phyloP scores from a whole-genome alignment of 2,888 invertebrate genomes.

The Pristionchus exspectatus region DNA sequence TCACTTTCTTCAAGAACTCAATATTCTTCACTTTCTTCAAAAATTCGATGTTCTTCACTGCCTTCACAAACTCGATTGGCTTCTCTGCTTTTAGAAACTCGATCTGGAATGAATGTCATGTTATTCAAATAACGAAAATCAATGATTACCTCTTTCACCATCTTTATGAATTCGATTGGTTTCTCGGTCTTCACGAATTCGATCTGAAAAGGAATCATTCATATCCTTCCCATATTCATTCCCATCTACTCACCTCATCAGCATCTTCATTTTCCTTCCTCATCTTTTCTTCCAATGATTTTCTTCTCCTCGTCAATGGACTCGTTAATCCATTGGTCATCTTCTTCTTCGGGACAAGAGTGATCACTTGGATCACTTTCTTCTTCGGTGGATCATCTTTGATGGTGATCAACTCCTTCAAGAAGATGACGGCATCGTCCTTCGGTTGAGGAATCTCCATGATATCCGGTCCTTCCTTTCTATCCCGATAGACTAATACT shows the following conservation, averaged over 20 bases:
- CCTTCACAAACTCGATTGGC: not conserved
- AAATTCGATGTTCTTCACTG: not conserved
- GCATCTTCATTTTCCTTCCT: slow-evolving; percentile 4
- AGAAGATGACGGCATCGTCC: not conserved
- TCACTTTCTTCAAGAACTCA: not conserved
- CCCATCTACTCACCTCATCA: not conserved
- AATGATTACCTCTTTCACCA: no score
- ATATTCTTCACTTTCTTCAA: not conserved
- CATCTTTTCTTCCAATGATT: not conserved
- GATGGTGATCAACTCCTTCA: not conserved
- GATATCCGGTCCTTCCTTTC: not conserved
- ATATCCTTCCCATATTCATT: not conserved
- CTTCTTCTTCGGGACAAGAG: not conserved
- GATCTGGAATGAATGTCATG: not conserved
- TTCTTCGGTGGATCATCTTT: not conserved
- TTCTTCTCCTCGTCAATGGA: slow-evolving; percentile 2
- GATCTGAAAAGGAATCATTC: not conserved
- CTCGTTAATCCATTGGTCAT: not conserved
- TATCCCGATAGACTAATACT: no score
- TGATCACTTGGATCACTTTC: not conserved
- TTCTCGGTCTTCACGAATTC: not conserved
- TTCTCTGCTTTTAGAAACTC: not conserved
- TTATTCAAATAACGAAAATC: no score
- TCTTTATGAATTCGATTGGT: no score
- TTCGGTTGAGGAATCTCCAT: not conserved